Conservation (phyloP, 2,888 invertebrate genomes). For the Dasypogon diadema region DNA sequence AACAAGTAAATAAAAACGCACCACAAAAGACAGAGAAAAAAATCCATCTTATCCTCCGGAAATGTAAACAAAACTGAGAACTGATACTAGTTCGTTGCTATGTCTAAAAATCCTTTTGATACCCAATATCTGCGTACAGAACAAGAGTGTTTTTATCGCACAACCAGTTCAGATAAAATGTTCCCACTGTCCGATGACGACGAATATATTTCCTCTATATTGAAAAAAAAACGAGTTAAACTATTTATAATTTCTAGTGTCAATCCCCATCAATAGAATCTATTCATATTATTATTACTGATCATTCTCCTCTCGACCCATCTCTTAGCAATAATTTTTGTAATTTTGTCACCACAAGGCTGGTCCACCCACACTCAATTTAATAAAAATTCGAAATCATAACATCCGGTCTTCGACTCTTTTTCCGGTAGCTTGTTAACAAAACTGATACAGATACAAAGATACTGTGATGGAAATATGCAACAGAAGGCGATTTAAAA, state of each 20-base stretch:
- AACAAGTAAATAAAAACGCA: no score
- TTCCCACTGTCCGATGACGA: background rate
- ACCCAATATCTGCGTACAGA: background rate
- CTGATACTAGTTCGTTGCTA: background rate
- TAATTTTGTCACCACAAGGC: slow-evolving; percentile 12
- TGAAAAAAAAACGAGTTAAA: no score
- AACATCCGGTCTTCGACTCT: slow-evolving; percentile 38
- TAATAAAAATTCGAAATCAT: slow-evolving; percentile 36
- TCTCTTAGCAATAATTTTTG: no score
- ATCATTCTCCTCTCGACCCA: no score
- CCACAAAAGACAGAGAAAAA: no score
- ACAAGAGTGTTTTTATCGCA: background rate
- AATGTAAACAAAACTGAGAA: background rate
- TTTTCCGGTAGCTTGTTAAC: slow-evolving; percentile 25
- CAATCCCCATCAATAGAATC: slow-evolving; percentile 28
- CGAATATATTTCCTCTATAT: no score
- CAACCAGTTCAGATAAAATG: background rate
- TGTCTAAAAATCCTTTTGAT: slow-evolving; percentile 3
- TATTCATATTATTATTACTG: slow-evolving; percentile 7
- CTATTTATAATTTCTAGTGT: no score
- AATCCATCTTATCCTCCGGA: slow-evolving; percentile 9
- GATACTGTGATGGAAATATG: background rate
- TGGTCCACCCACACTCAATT: slow-evolving; percentile 17
- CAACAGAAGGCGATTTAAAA: background rate
- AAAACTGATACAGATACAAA: background rate